These are phyloP conservation scores for Chrysomela aeneicollis DNA, from an alignment of 2,888 invertebrate species.

Conservation along the genomic window DNA sequence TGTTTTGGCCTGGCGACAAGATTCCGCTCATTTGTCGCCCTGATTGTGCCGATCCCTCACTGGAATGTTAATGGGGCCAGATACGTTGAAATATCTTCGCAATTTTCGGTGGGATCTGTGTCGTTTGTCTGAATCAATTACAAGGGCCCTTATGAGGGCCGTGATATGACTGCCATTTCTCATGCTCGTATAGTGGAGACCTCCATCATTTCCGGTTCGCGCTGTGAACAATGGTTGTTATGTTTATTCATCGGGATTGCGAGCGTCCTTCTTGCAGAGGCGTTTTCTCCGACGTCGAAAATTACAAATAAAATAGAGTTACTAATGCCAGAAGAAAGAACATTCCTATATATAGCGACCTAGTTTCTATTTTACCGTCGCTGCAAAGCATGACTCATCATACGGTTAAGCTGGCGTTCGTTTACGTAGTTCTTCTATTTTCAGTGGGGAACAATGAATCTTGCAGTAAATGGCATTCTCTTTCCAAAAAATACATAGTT, in stretches of 20 bases:
- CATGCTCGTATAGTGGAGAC: neutral
- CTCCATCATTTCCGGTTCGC: neutral
- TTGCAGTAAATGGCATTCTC: too few species aligned
- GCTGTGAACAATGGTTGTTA: neutral
- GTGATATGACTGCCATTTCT: slow-evolving; percentile 1
- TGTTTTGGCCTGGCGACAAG: slow-evolving; percentile 5
- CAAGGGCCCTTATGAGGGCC: neutral
- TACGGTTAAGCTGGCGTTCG: too few species aligned
- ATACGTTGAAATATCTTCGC: slow-evolving; percentile 2
- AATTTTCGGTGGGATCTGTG: slow-evolving; percentile 7
- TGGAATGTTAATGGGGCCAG: slow-evolving; percentile 1
- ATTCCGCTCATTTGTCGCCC: neutral
- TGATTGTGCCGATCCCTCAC: slow-evolving; percentile 1
- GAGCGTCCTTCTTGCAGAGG: neutral
- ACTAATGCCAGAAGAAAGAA: neutral
- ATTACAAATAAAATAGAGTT: neutral
- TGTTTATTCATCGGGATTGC: neutral
- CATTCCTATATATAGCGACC: neutral
- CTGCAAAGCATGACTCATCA: neutral
- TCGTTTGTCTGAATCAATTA: slow-evolving; percentile 7
- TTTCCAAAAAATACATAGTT: too few species aligned
- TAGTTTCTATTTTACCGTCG: neutral
- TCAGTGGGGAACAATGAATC: too few species aligned
- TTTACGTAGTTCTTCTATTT: too few species aligned
- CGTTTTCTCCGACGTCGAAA: neutral